These are phyloP conservation scores for Crossocerus cetratus DNA, from an alignment of 2,888 invertebrate species.

Conservation along the genomic window DNA sequence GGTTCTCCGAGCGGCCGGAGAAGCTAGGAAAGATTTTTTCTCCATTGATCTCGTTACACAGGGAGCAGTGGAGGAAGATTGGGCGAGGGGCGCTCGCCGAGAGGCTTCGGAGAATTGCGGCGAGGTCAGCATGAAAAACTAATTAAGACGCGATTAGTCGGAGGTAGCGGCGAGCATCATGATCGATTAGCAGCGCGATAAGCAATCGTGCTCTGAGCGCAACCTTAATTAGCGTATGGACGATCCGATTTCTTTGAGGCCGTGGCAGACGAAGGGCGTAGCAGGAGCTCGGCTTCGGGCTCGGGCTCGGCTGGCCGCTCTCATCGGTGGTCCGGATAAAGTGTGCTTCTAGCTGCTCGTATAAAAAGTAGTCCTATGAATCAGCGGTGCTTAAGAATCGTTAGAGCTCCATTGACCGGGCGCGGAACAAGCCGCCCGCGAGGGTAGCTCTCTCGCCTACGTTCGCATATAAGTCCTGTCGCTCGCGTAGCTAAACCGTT, in stretches of 20 bases:
- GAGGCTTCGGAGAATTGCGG: conserved; percentile 50
- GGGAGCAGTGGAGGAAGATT: neutral
- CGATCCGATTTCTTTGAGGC: conserved; percentile 54
- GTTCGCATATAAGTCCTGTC: conserved; percentile 42
- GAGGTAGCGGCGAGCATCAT: conserved; percentile 64
- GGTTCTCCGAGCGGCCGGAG: neutral
- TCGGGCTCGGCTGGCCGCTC: neutral
- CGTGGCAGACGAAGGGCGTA: conserved; percentile 7
- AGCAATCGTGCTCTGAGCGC: conserved; percentile 67
- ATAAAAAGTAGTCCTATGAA: conserved; percentile 51
- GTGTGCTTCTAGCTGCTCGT: conserved; percentile 15
- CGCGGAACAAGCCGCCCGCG: conserved; percentile 33
- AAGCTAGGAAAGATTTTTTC: neutral
- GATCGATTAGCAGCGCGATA: conserved; percentile 72
- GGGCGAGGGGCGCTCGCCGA: conserved; percentile 12
- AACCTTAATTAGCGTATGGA: conserved; percentile 72
- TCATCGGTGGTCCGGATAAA: conserved; percentile 29
- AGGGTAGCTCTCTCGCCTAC: conserved; percentile 44
- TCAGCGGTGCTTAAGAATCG: conserved; percentile 58
- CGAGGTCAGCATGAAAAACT: conserved; percentile 63
- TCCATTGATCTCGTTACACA: neutral
- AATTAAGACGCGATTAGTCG: conserved; percentile 74
- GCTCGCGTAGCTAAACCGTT: conserved; percentile 50
- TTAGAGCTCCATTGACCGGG: conserved; percentile 58
- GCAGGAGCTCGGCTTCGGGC: neutral